Conservation (phyloP, 2,113 vertebrate species). For the Halichoeres trimaculatus region DNA sequence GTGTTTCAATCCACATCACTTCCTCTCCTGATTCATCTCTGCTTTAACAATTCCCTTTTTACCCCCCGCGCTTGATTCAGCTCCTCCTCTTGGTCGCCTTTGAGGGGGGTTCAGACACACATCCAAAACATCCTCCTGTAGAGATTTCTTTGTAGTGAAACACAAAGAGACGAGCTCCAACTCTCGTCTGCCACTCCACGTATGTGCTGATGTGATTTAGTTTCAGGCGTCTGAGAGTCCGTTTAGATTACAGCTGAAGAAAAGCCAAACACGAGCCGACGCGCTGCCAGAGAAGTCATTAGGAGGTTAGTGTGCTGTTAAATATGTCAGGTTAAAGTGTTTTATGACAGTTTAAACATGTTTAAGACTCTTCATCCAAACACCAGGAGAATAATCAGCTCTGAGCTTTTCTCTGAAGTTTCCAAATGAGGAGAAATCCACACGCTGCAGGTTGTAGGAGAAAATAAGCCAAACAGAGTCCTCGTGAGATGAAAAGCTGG, state of each 20-base stretch:
- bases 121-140: background rate
- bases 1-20: slow-evolving; percentile 8
- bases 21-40: background rate
- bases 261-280: slow-evolving; percentile 14
- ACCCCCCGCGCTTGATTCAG: slow-evolving; percentile 17
- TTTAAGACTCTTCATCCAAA: background rate
- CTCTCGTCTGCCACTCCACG: background rate
- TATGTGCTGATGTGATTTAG: background rate
- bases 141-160: slow-evolving; percentile 5
- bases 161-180: slow-evolving; percentile 8
- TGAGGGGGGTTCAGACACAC: slow-evolving; percentile 14
- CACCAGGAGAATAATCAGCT: background rate
- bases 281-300: background rate
- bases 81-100: slow-evolving; percentile 12
- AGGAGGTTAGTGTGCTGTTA: background rate
- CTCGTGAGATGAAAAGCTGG: background rate
- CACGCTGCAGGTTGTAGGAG: background rate
- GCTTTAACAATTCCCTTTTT: slow-evolving; percentile 29
- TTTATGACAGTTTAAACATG: background rate
- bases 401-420: background rate
- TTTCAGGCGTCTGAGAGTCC: slow-evolving; percentile 12
- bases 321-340: background rate
- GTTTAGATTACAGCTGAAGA: slow-evolving; percentile 1
- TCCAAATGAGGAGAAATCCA: background rate
- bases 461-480: background rate